These are phyloP conservation scores for Ornithorhynchus anatinus DNA, from an alignment of 2,113 vertebrate genomes.

Conservation along the genomic window DNA sequence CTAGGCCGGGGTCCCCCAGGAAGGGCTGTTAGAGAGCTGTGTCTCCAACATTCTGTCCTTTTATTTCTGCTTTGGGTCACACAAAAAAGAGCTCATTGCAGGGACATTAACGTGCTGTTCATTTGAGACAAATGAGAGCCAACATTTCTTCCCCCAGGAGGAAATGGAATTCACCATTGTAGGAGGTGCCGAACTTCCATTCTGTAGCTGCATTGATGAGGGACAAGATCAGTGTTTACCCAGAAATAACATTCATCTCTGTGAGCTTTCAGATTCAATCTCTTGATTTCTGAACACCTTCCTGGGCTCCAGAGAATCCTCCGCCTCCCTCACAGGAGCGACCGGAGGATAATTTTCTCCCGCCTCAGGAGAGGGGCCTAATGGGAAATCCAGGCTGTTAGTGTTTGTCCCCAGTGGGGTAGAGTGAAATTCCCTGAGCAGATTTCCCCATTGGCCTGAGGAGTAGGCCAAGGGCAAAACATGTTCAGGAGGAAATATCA, in stretches of 20 bases:
- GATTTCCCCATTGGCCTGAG: too few species aligned
- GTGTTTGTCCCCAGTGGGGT: too few species aligned
- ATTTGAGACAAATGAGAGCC: constrained; percentile 32
- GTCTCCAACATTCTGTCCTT: constrained; percentile 28
- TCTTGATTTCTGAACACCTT: constrained; percentile 35
- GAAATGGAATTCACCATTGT: constrained; percentile 26
- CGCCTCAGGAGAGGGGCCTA: too few species aligned
- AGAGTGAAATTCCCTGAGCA: too few species aligned
- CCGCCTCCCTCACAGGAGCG: constrained; percentile 11
- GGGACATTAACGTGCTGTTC: constrained; percentile 44
- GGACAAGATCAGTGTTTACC: constrained; percentile 46
- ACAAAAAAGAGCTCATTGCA: constrained; percentile 23
- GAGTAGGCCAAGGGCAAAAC: too few species aligned
- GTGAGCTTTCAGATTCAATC: constrained; percentile 31
- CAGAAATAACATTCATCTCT: constrained; percentile 36
- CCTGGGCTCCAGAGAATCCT: constrained; percentile 39
- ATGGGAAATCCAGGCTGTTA: too few species aligned
- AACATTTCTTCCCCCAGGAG: constrained; percentile 24
- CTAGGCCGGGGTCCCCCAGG: too few species aligned
- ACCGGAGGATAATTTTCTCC: too few species aligned
- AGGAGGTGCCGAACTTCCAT: constrained; percentile 11
- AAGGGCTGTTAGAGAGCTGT: too few species aligned
- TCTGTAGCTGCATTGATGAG: constrained; percentile 2
- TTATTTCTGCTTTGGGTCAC: constrained; percentile 17
- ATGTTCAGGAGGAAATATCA: too few species aligned